A percentile compares a stretch with the other conserved stretches of the same genome.
Conservation (phyloP, 2,113 vertebrate genomes). For the Labrus mixtus region DNA sequence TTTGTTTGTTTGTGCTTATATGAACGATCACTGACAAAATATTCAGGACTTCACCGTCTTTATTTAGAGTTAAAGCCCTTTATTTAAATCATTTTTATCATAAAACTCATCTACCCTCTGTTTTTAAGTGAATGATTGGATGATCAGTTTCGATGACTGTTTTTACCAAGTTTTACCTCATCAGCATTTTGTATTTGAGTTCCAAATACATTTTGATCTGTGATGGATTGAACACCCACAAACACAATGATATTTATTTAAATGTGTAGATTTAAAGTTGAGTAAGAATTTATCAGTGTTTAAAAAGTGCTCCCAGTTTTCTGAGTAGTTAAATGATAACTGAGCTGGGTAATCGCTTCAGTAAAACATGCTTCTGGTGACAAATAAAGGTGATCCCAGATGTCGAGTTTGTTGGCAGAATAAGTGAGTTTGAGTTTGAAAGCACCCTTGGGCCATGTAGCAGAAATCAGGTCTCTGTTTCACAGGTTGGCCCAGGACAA, state of each 20-base stretch:
- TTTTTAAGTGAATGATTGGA: background rate
- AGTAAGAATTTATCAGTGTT: too few relatives aligned
- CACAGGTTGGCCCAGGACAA: constrained; percentile 14
- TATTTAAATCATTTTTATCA: background rate
- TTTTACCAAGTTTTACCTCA: background rate
- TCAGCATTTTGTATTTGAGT: background rate
- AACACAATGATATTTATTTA: too few relatives aligned
- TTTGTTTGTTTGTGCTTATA: too few relatives aligned
- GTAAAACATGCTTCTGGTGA: background rate
- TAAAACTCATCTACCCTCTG: background rate
- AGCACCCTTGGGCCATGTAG: constrained; percentile 6
- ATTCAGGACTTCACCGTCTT: too few relatives aligned
- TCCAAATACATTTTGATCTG: too few relatives aligned
- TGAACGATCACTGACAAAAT: too few relatives aligned
- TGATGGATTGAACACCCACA: too few relatives aligned
- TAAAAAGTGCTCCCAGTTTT: too few relatives aligned
- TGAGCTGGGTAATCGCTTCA: background rate
- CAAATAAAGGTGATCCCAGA: background rate
- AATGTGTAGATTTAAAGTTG: too few relatives aligned
- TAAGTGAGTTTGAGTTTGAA: constrained; percentile 4
- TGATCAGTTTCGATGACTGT: background rate
- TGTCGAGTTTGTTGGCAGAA: background rate
- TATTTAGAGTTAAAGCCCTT: background rate
- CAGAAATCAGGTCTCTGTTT: constrained; percentile 34
- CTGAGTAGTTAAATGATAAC: background rate